Evolutionary conservation across 2,113 vertebrate species (phyloP).

Genomic region (Desmodus rotundus): DNA sequence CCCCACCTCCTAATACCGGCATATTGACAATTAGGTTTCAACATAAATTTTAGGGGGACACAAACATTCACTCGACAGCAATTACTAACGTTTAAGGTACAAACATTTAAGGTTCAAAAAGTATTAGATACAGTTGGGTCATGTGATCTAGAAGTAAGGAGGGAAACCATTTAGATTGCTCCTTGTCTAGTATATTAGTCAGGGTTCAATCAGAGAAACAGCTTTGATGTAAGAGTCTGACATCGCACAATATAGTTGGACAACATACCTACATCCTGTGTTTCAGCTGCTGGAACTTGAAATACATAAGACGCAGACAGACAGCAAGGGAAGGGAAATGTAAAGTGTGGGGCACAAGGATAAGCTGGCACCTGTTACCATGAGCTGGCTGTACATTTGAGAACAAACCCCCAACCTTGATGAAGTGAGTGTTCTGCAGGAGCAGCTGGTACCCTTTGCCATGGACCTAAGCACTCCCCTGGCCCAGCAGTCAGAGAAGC

Average conservation of each 20-base stretch:
- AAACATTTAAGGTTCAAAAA: background rate
- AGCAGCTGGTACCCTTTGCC: background rate
- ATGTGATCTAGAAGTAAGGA: background rate
- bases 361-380: background rate
- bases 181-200: background rate
- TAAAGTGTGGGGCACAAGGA: fast-evolving
- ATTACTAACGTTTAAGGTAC: background rate
- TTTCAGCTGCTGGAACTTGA: background rate
- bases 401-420: background rate
- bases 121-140: background rate
- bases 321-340: background rate
- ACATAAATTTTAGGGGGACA: background rate
- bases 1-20: background rate
- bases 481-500: background rate
- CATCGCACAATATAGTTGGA: background rate
- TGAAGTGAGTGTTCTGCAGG: background rate
- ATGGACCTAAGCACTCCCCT: background rate
- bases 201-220: background rate
- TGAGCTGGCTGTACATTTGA: background rate
- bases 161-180: background rate
- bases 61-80: background rate
- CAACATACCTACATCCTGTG: background rate
- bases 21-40: background rate
- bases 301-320: background rate
- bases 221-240: background rate